Evolutionary conservation across 2,113 vertebrate species (phyloP).

Genomic region (Pagrus major): DNA sequence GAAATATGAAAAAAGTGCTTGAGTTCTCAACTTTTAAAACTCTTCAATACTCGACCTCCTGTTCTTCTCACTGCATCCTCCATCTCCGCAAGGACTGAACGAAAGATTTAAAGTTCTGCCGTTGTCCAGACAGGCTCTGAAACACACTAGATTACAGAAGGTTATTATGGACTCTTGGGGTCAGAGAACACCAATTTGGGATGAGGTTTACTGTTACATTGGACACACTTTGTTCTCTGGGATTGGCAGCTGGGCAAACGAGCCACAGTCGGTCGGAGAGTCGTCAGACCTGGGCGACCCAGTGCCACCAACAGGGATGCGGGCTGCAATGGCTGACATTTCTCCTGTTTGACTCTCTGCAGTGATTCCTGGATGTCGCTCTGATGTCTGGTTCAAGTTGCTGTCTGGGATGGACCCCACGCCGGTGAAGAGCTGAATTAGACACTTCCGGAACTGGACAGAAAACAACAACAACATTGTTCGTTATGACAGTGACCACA

Average conservation of each 20-base stretch:
- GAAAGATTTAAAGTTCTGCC: not conserved
- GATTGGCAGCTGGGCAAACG: constrained; percentile 78
- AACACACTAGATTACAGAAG: constrained; percentile 10
- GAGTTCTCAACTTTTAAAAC: not conserved
- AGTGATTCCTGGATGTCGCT: constrained; percentile 72
- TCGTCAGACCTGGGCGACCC: constrained; percentile 69
- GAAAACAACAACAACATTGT: constrained; percentile 15
- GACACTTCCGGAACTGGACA: constrained; percentile 89
- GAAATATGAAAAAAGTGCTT: constrained; percentile 4
- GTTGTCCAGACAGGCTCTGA: not conserved
- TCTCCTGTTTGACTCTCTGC: constrained; percentile 82
- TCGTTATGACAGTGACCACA: not conserved
- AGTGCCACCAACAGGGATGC: constrained; percentile 63
- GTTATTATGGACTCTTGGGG: constrained; percentile 8
- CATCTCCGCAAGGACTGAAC: not conserved
- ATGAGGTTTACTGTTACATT: constrained; percentile 59
- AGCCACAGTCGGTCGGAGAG: constrained; percentile 72
- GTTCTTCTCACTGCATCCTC: not conserved
- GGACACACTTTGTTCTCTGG: constrained; percentile 87
- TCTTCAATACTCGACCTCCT: not conserved
- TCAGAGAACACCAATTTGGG: not conserved
- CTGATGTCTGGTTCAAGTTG: constrained; percentile 79
- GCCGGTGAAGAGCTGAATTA: constrained; percentile 87
- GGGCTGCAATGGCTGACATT: constrained; percentile 81
- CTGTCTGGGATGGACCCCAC: constrained; percentile 59